These are phyloP conservation scores for Timandra comae DNA, from an alignment of 2,888 invertebrate species.

Conservation along the genomic window DNA sequence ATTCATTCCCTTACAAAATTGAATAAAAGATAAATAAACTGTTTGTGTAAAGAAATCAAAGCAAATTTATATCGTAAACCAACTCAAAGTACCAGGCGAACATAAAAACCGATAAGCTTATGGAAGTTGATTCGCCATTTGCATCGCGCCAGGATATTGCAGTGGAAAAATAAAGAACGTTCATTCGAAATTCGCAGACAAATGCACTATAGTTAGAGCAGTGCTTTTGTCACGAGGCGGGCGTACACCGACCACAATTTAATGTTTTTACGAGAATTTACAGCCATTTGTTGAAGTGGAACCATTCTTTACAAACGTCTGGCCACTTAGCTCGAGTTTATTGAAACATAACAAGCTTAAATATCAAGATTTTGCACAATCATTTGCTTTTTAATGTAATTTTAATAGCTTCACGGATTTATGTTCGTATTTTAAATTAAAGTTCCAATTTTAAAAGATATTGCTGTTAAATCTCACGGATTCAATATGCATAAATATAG, in stretches of 20 bases:
- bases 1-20: too few species aligned
- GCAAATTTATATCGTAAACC: too few species aligned
- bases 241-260: constrained; percentile 3
- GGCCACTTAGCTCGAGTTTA: constrained; percentile 6
- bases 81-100: constrained; percentile 30
- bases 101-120: constrained; percentile 29
- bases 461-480: too few species aligned
- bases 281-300: constrained; percentile 1
- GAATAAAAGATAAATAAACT: too few species aligned
- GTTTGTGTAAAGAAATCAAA: too few species aligned
- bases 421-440: too few species aligned
- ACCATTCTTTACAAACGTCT: constrained; percentile 11
- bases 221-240: constrained; percentile 2
- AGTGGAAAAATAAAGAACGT: constrained; percentile 14
- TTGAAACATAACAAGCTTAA: constrained; percentile 12
- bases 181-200: constrained; percentile 3
- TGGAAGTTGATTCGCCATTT: constrained; percentile 29
- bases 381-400: constrained; percentile 7
- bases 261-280: constrained; percentile 8
- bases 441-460: too few species aligned
- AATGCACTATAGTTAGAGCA: constrained; percentile 5
- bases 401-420: too few species aligned
- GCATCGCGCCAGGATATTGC: constrained; percentile 23
- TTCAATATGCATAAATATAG: too few species aligned
- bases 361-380: constrained; percentile 4